These are phyloP conservation scores for Euphonia xanthogaster DNA, from an alignment of 2,797 vertebrate genomes.

Conservation along the genomic window DNA sequence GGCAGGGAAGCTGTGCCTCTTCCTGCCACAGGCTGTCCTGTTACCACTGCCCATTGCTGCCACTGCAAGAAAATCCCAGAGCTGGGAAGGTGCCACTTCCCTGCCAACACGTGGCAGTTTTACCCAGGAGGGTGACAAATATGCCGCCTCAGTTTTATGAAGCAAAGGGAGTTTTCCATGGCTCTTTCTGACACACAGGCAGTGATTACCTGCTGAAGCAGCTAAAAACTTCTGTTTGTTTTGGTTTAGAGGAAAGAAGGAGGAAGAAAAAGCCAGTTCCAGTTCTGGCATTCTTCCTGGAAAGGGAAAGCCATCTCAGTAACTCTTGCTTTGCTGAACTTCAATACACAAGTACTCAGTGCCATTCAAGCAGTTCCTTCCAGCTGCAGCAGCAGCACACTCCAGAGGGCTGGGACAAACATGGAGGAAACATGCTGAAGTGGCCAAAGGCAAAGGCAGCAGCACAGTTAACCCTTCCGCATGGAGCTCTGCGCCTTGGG, in stretches of 20 bases:
- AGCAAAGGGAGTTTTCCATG: neutral
- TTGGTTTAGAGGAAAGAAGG: neutral
- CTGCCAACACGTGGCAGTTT: fast-evolving
- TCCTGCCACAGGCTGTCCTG: fast-evolving
- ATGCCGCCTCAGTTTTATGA: neutral
- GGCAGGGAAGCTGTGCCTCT: neutral
- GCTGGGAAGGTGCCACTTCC: neutral
- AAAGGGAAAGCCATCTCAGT: neutral
- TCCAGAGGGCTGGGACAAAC: neutral
- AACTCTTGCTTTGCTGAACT: neutral
- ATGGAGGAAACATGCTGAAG: neutral
- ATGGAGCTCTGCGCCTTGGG: neutral
- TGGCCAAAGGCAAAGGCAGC: neutral
- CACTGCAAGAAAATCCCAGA: neutral
- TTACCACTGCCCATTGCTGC: neutral
- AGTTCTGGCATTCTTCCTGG: neutral
- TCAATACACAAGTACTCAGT: neutral
- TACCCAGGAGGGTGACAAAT: neutral
- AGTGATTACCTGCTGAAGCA: neutral
- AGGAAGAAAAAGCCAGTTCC: neutral
- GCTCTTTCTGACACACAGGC: neutral
- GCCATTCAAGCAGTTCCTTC: neutral
- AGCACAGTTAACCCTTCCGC: neutral
- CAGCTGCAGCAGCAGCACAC: neutral
- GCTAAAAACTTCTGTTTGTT: neutral